A percentile compares a stretch with the other conserved stretches of the same genome.
Conservation (phyloP, 2,797 vertebrate genomes). For the Pelodytes ibericus region DNA sequence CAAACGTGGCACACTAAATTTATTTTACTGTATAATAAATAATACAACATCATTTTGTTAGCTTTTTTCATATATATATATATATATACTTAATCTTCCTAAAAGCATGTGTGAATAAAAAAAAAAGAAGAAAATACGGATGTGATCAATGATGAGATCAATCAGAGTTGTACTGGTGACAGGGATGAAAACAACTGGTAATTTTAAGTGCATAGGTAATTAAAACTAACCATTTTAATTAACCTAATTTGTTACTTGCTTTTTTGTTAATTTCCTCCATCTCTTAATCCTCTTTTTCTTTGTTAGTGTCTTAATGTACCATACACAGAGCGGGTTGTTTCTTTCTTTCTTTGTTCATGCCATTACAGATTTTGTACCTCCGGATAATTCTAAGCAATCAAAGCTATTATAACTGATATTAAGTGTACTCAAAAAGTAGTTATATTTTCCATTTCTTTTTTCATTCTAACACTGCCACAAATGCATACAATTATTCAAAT, state of each 20-base stretch:
- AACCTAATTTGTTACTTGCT: slow-evolving; percentile 42
- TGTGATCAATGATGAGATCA: neutral
- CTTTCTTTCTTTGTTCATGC: slow-evolving; percentile 51
- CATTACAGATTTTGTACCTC: slow-evolving; percentile 53
- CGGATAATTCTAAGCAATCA: slow-evolving; percentile 56
- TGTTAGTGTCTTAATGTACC: slow-evolving; percentile 45
- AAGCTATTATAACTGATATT: slow-evolving; percentile 56
- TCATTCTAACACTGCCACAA: slow-evolving; percentile 46
- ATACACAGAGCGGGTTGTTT: slow-evolving; percentile 53
- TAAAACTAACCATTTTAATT: slow-evolving; percentile 41
- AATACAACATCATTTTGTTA: too few relatives aligned
- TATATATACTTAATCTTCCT: too few relatives aligned
- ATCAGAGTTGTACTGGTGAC: neutral
- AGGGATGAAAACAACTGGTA: slow-evolving; percentile 22
- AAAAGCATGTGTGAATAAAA: neutral
- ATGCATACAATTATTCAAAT: slow-evolving; percentile 56
- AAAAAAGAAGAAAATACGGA: neutral
- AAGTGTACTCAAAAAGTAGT: slow-evolving; percentile 57
- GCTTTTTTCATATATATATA: too few relatives aligned
- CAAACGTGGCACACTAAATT: too few relatives aligned
- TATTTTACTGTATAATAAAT: too few relatives aligned
- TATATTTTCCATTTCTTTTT: slow-evolving; percentile 56
- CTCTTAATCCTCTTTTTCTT: slow-evolving; percentile 35
- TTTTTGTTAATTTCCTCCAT: slow-evolving; percentile 48
- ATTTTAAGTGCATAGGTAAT: slow-evolving; percentile 36